These are phyloP conservation scores for Alviniconcha marisindica DNA, from an alignment of 1,140 invertebrate genomes.

Conservation along the genomic window DNA sequence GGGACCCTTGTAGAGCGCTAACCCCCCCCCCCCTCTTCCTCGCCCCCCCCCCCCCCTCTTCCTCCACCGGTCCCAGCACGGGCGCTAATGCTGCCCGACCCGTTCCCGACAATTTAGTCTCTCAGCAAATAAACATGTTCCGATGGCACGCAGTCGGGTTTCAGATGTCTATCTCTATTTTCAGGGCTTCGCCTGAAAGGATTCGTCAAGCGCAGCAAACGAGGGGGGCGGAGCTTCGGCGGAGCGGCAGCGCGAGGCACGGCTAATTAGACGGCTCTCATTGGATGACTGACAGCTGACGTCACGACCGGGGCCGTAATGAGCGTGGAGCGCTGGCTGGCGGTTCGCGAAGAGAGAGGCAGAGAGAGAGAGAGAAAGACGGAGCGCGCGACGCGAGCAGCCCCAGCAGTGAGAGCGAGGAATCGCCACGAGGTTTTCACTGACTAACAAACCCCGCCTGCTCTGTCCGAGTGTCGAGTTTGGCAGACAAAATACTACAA, in stretches of 20 bases:
- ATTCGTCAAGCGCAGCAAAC: background rate
- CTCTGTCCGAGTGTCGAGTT: too few species aligned
- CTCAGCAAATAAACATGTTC: slow-evolving; percentile 35
- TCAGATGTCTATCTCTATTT: slow-evolving; percentile 34
- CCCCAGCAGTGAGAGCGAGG: background rate
- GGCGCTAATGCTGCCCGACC: slow-evolving; percentile 12
- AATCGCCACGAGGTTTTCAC: too few species aligned
- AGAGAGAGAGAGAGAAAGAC: slow-evolving; percentile 6
- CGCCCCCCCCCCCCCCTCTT: background rate
- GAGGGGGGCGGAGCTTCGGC: slow-evolving; percentile 26
- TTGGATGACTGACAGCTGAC: slow-evolving; percentile 41
- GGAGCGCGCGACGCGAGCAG: background rate
- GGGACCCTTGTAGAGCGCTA: background rate
- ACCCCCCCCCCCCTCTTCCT: background rate
- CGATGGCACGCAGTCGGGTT: slow-evolving; percentile 3
- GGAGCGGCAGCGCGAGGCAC: slow-evolving; percentile 12
- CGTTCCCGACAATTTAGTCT: slow-evolving; percentile 12
- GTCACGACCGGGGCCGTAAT: slow-evolving; percentile 24
- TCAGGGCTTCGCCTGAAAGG: background rate
- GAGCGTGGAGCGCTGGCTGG: background rate
- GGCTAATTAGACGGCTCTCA: slow-evolving; percentile 41
- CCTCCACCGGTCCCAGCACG: slow-evolving; percentile 24
- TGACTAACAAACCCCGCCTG: background rate
- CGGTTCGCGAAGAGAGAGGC: background rate
- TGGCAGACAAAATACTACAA: slow-evolving; percentile 24